A percentile compares a stretch with the other conserved stretches of the same genome.
These are phyloP conservation scores for Hartigia nigra DNA, from an alignment of 2,888 invertebrate species.

Conservation along the genomic window DNA sequence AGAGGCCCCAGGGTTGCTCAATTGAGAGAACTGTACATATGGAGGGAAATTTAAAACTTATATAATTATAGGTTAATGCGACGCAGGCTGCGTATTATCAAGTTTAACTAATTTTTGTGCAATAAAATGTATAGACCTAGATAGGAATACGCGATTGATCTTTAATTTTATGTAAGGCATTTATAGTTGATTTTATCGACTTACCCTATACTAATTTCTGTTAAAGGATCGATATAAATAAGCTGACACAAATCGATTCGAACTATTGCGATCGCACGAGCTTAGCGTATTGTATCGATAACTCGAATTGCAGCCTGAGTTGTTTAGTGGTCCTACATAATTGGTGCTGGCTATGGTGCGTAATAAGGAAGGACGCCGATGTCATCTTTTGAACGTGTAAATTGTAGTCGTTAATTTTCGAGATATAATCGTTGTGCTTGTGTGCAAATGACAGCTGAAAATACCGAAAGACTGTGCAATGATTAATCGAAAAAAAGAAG, in stretches of 20 bases:
- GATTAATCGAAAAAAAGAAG: background rate
- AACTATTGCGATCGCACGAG: too few species aligned
- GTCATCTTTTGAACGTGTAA: background rate
- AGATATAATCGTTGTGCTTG: background rate
- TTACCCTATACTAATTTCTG: background rate
- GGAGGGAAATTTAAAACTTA: background rate
- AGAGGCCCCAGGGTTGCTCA: background rate
- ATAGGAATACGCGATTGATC: background rate
- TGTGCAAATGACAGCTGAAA: background rate
- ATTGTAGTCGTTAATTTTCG: background rate
- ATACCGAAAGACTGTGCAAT: background rate
- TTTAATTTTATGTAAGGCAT: background rate
- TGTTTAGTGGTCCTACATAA: constrained; percentile 10
- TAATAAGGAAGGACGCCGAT: constrained; percentile 14
- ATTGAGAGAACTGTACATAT: background rate
- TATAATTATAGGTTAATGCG: background rate
- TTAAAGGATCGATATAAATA: background rate
- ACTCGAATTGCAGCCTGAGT: background rate
- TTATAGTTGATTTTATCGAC: background rate
- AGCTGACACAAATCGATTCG: too few species aligned
- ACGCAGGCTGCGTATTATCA: background rate
- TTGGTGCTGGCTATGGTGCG: constrained; percentile 23
- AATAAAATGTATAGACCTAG: background rate
- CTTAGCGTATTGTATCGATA: too few species aligned
- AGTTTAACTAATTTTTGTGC: background rate